Base-by-base conservation (phyloP, 1,140 invertebrate species). In the Hyposmocoma kahamanoa region DNA sequence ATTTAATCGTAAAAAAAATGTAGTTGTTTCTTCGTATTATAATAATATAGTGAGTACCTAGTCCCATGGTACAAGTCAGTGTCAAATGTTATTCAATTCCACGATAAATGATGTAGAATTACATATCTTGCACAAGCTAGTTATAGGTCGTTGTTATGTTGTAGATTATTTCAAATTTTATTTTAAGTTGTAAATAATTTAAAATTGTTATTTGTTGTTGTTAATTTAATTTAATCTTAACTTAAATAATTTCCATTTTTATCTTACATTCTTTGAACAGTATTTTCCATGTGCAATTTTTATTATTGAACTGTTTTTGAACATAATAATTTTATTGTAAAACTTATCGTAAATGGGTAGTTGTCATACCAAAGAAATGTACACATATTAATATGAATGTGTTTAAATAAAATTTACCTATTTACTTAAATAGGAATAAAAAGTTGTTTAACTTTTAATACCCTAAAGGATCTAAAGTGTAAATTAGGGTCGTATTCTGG, bases 261-360 rank as follows among this genome's bases (percentile, higher is more conserved):
- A 56, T 54, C 52, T 43, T 34, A 32, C 47, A 49, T 49, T 53
- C 41, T 57, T 64, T 48, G 69, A 51, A 52, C 77, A 77, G 72
- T 82, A 80, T 83, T 79, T 77, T 78, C 64, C 53, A 67, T 76
- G 76, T 83, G 78, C 76, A 83, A 83, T 83, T 72, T 54, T 62
- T 60, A 47, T 55, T 65, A n/a, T n/a, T n/a, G n/a, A n/a, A n/a
- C n/a, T 61, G 42, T 58, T 51, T 47, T 58, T 69, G 58, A 56
- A 62, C 59, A 64, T 28, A 30, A 45, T 70, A 56, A 55, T 56
- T 28, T 28, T 28, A 6, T 6, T 6, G 11, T 28, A 6, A 6
- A 28, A 28, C 24, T 6, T 28, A 6, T 28, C 24, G 24, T 49
- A 53, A 63, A 67, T 72, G 72, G 62, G 72, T 79, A 83, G 76